Base-by-base conservation (phyloP, 35 echinoderm and acorn worm species). In the Patiria miniata region DNA sequence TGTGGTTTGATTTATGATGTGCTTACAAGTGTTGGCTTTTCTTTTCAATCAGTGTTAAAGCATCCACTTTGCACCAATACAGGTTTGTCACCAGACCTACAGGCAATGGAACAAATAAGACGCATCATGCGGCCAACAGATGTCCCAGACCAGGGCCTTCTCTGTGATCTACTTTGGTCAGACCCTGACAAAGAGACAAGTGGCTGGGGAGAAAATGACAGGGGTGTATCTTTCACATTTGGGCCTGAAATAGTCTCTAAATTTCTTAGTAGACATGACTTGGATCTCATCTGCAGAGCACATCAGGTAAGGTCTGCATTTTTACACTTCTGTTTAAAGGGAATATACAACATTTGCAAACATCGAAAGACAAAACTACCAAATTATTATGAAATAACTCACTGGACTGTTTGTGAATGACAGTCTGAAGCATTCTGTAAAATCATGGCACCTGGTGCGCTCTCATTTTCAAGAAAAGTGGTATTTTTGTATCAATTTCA, bases 251-350 rank as follows among this genome's bases (percentile, higher is more conserved):
- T 97, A 85, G 95, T 97, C 17, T 90, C 95, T 2, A 97, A 97
- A 82, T 97, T 93, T 81, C 80, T 97, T 73, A 52, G 42, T 55
- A 97, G 91, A 81, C 95, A 97, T 57, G 91, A 97, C 83, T 88
- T 97, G 87, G 95, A 97, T 61, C 85, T 97, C 83, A 97, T 97
- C 91, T 97, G 95, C 91, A 87, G 95, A 81, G 95, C 95, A 77
- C 95, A 97, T 93, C 95, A 97, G 88, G 95, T 97, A 86, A 86
- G 65, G 21, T 32, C 2, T 30, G 2, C 1, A 73, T 4, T 73
- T 73, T 34, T 69, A 6, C n/a, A n/a, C n/a, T n/a, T n/a, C n/a
- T n/a, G n/a, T n/a, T n/a, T n/a, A n/a, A n/a, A n/a, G n/a, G n/a
- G n/a, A n/a, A n/a, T n/a, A n/a, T n/a, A n/a, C n/a, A n/a, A n/a